Base-by-base conservation (phyloP, 2,888 invertebrate species). In the Venustoraphidia nigricollis region DNA sequence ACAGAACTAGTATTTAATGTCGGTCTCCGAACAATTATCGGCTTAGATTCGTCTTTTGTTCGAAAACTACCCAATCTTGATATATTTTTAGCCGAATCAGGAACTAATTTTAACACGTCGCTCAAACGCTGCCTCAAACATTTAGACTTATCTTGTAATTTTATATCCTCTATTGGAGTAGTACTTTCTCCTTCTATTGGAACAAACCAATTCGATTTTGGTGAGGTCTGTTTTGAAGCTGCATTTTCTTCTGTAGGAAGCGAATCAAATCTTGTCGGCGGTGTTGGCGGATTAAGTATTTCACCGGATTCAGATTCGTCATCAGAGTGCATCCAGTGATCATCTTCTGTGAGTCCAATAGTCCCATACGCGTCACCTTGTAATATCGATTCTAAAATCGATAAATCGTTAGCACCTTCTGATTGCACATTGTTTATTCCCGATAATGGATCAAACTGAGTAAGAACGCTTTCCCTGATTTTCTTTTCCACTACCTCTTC, bases 381-480 rank as follows among this genome's bases (percentile, higher is more conserved):
- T 9, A 85, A 64, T 46, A 83, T 70, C 45, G 81, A 76, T 60
- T 84, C 81, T 27, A 84, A 60, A 17, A 83, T 60, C 54, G 77
- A 63, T 40, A 81, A 59, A 58, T 81, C 77, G 62, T 79, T 80
- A 52, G 76, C 79, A 42, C 64, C 62, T 17, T 14, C 17, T 52
- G 77, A 58, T 50, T 60, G 52, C 52, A 66, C 51, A 44, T 60
- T 55, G 6, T 27, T 27, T 27, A 27, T 27, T 27, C 27, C 27
- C 45, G 63, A 49, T 50, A 77, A 63, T 2, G 82, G 85, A 66
- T 85, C 85, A 66, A 85, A 85, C 63, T 83, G 82, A 60, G 76
- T 71, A 44, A 85, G 76, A n/a, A 83, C 72, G 59, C 81, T 80
- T 55, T 74, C 68, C 47, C 73, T 71, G 55, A 56, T 58, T 46